phyloP scores from a whole-genome alignment of 2,888 invertebrate genomes.

The Germaria angustata region DNA sequence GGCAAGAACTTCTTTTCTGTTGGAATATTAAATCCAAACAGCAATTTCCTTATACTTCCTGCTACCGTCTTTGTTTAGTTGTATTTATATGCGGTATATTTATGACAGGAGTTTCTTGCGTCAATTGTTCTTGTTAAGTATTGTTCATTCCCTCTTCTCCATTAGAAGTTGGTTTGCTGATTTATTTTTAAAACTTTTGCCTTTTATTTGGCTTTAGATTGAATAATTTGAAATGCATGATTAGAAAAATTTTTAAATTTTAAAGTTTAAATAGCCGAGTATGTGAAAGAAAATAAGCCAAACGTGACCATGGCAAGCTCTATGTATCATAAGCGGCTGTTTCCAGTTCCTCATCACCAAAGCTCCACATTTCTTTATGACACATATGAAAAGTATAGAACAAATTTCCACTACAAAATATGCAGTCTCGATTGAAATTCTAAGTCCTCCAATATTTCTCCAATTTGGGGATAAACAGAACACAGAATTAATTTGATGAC shows the following conservation, averaged over 20 bases:
- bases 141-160: background rate
- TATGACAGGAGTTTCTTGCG: background rate
- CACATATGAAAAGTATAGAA: no score
- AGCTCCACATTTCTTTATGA: no score
- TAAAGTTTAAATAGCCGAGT: background rate
- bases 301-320: background rate
- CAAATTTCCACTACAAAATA: no score
- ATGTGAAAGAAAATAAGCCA: background rate
- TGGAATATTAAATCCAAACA: slow-evolving; percentile 39
- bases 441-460: no score
- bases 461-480: no score
- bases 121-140: slow-evolving; percentile 9
- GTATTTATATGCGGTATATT: background rate
- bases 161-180: background rate
- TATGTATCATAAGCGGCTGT: no score
- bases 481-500: no score
- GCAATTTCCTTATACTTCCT: slow-evolving; percentile 61
- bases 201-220: background rate
- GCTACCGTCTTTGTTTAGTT: background rate
- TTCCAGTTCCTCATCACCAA: no score
- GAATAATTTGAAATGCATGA: background rate
- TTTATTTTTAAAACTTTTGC: slow-evolving; percentile 4
- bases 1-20: slow-evolving; percentile 27
- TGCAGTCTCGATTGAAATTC: no score
- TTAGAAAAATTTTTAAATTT: background rate